These are phyloP conservation scores for Drosophila ercepeae DNA, from an alignment of 1,140 invertebrate genomes.

Conservation along the genomic window DNA sequence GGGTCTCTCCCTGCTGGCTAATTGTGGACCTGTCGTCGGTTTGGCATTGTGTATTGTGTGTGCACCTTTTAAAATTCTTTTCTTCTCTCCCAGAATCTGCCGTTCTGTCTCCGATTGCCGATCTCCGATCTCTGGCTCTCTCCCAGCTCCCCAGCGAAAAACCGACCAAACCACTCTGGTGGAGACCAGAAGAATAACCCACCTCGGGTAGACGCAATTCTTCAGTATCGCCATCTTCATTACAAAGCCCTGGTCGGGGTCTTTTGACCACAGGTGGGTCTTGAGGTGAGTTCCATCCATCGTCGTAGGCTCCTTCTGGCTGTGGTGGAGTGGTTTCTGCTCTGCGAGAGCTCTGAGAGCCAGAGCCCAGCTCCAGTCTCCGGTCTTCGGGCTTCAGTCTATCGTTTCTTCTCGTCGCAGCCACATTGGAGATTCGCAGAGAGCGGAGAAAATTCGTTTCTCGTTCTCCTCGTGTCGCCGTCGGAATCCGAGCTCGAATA, in stretches of 20 bases:
- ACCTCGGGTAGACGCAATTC: conserved; percentile 14
- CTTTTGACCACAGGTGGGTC: conserved; percentile 44
- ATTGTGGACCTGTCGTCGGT: conserved; percentile 83
- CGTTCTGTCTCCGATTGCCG: neutral
- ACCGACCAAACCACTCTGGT: conserved; percentile 73
- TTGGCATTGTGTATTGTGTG: conserved; percentile 47
- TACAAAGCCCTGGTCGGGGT: conserved; percentile 18
- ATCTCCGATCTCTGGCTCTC: conserved; percentile 10
- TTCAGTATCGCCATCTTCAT: conserved; percentile 49
- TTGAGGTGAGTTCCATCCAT: conserved; percentile 12
- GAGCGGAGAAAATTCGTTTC: conserved; percentile 54
- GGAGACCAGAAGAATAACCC: conserved; percentile 26
- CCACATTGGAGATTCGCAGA: conserved; percentile 58
- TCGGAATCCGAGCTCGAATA: conserved; percentile 34
- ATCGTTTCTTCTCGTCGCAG: conserved; percentile 76
- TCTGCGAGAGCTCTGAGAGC: conserved; percentile 17
- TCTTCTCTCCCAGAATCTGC: conserved; percentile 12
- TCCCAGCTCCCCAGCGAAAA: conserved; percentile 21
- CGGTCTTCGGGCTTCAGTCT: conserved; percentile 54
- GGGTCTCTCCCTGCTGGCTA: conserved; percentile 45
- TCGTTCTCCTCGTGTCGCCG: conserved; percentile 52
- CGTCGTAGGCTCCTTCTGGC: too few species aligned
- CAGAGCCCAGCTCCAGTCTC: conserved; percentile 27
- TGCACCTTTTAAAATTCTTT: conserved; percentile 77
- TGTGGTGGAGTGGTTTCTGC: neutral